A percentile compares a stretch with the other conserved stretches of the same genome.
Conservation (phyloP, 2,797 vertebrate species). For the Hephaestus fuliginosus region DNA sequence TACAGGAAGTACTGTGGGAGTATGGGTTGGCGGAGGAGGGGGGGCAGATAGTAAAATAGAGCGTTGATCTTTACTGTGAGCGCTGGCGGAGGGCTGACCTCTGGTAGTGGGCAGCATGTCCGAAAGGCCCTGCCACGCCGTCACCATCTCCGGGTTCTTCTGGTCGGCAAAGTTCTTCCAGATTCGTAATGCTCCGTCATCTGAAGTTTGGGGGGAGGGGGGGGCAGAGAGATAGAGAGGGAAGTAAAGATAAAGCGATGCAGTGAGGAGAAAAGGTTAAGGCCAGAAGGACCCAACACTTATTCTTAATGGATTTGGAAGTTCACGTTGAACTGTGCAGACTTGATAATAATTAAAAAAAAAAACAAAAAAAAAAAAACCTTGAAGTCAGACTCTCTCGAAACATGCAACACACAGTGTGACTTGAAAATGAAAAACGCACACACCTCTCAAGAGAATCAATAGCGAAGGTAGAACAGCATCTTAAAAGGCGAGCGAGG, state of each 20-base stretch:
- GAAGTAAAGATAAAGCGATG: background rate
- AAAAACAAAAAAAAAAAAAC: background rate
- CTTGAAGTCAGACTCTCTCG: constrained; percentile 9
- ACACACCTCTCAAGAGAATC: constrained; percentile 20
- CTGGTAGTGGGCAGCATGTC: constrained; percentile 98
- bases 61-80: constrained; percentile 77
- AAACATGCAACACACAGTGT: constrained; percentile 5
- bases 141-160: constrained; percentile 98
- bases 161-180: constrained; percentile 99
- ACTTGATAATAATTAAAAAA: constrained; percentile 5
- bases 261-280: background rate
- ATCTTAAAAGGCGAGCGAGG: constrained; percentile 40
- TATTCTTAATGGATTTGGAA: constrained; percentile 12
- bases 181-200: constrained; percentile 94
- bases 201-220: constrained; percentile 67
- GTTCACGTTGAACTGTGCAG: background rate
- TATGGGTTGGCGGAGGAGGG: constrained; percentile 16
- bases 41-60: constrained; percentile 53
- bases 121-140: constrained; percentile 97
- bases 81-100: constrained; percentile 85
- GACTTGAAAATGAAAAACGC: constrained; percentile 13
- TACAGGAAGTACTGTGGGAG: constrained; percentile 20
- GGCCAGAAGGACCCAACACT: background rate
- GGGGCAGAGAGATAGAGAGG: background rate
- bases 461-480: constrained; percentile 3